Evolutionary conservation across 2,113 vertebrate genomes (phyloP).

Genomic region (Empidonax alnorum): DNA sequence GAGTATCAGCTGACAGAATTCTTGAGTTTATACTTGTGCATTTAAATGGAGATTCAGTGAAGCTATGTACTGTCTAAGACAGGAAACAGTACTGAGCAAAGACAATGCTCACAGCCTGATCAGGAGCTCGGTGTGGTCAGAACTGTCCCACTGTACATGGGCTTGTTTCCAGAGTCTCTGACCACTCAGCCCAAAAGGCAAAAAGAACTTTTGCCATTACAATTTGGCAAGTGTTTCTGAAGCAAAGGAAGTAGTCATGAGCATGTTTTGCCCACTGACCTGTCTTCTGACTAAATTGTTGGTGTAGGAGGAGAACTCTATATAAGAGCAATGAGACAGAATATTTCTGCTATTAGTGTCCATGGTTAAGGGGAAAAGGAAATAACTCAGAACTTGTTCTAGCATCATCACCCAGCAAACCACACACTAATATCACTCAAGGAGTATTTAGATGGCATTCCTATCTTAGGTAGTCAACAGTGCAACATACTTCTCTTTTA

Average conservation of each 20-base stretch:
- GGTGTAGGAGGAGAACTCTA: slow-evolving; percentile 46
- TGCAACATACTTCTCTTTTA: not conserved
- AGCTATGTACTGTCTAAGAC: not conserved
- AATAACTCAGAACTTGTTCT: slow-evolving; percentile 51
- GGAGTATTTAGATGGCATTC: slow-evolving; percentile 53
- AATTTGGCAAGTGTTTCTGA: slow-evolving; percentile 19
- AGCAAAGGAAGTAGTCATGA: slow-evolving; percentile 41
- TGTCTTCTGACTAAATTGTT: slow-evolving; percentile 40
- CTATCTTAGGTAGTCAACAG: slow-evolving; percentile 44
- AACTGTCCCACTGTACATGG: not conserved
- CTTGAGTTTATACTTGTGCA: not conserved
- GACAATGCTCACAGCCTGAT: not conserved
- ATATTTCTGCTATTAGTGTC: slow-evolving; percentile 60
- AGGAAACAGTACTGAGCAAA: not conserved
- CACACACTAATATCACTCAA: not conserved
- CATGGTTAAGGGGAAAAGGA: slow-evolving; percentile 1
- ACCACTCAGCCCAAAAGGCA: not conserved
- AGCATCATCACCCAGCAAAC: slow-evolving; percentile 12
- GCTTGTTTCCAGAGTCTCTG: not conserved
- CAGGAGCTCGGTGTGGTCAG: not conserved
- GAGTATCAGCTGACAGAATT: not conserved
- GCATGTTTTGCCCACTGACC: slow-evolving; percentile 2
- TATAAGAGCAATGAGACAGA: slow-evolving; percentile 26
- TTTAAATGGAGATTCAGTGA: slow-evolving; percentile 1
- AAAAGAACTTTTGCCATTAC: not conserved